Evolutionary conservation across 2,797 vertebrate genomes (phyloP), one percentile per base, ranked within the genome.

Genomic region (Neosilurus hyrtlii): DNA sequence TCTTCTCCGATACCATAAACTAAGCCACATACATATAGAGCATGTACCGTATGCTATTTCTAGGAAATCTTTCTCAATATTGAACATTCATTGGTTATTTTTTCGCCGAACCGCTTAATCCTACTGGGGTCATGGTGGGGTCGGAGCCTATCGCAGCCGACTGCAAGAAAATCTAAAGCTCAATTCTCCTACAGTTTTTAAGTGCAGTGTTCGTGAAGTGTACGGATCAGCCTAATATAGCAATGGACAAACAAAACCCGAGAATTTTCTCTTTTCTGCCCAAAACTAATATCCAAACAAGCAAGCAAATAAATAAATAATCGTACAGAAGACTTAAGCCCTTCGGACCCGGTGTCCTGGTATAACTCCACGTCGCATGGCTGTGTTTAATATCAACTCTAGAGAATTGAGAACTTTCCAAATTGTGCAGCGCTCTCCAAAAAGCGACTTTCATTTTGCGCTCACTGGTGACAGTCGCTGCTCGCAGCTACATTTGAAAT

Each of bases 401-500:
- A 22, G 56, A 71, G 74, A 61, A 62, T 71, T 59, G 54, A 68
- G 65, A 59, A 83, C 43, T 49, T 62, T 54, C 80, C 37, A 24
- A 75, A 54, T 61, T 78, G 52, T 35, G 51, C 9, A 1, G 24
- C 26, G 24, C 35, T 74, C 24, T 73, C 71, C 16, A 24, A 57
- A 59, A 37, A 59, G 73, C 43, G 20, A 62, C 68, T 78, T 71
- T 83, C 82, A 83, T 70, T 62, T 54, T 8, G 30, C 10, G 26
- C 43, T 71, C 49, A 52, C 9, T 16, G 30, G 2, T 26, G 59
- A 56, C 79, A 59, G 37, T 49, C 54, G 11, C 20, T 11, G 74
- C 75, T 83, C 24, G 37, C 67, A 63, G 76, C 76, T 72, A 72
- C 57, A 73, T 79, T 72, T 3, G 9, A 70, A 70, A 76, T 30